Base-by-base conservation (phyloP, 2,797 vertebrate genomes). In the Pelobates cultripes region DNA sequence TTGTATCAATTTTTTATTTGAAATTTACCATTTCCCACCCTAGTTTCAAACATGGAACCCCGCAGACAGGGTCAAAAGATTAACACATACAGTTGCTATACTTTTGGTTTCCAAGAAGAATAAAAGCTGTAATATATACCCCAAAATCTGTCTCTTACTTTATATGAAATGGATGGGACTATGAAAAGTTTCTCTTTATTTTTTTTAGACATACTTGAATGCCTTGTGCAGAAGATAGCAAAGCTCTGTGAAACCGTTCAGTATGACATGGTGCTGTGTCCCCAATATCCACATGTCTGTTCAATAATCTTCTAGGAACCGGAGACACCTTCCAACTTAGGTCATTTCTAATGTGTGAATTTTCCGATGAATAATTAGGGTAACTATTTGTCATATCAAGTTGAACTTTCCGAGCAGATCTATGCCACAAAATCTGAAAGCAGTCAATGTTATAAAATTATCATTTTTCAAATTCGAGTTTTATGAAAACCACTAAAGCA, bases 251-350 rank as follows among this genome's bases (percentile, higher is more conserved):
- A 68, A 95, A 91, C 51, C 90, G 87, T 69, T 91, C 83, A 0
- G 91, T 94, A 51, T 95, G 88, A 14, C 90, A 94, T 4, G 95
- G 93, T 45, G 93, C 91, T 76, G 94, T 84, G 79, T 95, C 95
- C 14, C 94, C 94, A 9, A 95, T 86, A 61, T 95, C 92, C 72
- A 95, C 93, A 0, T 95, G 93, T 85, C 94, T 93, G 75, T 86
- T 95, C 82, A 89, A 89, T 12, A 94, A 90, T 72, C 92, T 89
- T 0, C 10, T 71, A 8, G 94, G 93, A 0, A 95, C 89, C 0
- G 94, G 91, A 0, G 82, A 87, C 13, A 95, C 93, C 80, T 75
- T 94, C 94, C 95, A 95, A 44, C 53, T 45, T 0, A 86, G 84
- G 73, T 95, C 91, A 1, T 78, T 61, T 78, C 91, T 88, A 73